Base-by-base conservation (phyloP, 2,797 vertebrate species). In the Manis crassicaudata region DNA sequence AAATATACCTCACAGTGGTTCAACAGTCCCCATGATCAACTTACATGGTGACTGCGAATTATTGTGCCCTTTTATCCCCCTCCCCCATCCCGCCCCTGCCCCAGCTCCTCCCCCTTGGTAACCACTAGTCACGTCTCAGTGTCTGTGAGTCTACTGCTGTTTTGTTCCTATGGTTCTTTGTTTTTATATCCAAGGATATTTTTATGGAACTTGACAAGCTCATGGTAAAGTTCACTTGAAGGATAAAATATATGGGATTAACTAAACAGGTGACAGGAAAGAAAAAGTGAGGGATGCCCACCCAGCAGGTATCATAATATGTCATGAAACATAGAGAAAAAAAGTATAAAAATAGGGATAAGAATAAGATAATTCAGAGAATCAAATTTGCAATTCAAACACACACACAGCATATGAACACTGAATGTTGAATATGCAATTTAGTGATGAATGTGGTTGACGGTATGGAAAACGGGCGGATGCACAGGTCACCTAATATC, bases 151-250 rank as follows among this genome's bases (percentile, higher is more conserved):
- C 46, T 46, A 46, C 46, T 46, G 46, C 46, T 46, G 46, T 11
- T 46, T 46, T 46, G 46, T 46, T 46, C 46, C 46, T 46, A 10
- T 9, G 10, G 46, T 46, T 46, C 46, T 46, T 46, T 46, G 46
- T 46, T 46, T 46, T 46, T 46, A 46, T 46, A 46, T 63, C 52
- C 10, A 82, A 46, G 46, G 62, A 60, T 32, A 52, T 70, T 94
- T 95, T 95, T 72, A 50, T 21, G 88, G 23, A 79, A 80, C 6
- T 43, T 81, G 80, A 89, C 32, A 93, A 43, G 35, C 29, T 96
- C 35, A 23, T 93, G 93, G 86, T 80, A 75, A 95, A 80, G 63
- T 40, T 67, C 32, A 20, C 14, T 8, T 12, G 54, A 86, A 79
- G n/a, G 50, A 90, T 35, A 85, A 96, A 90, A 65, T 52, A 40